phyloP scores from a whole-genome alignment of 2,888 invertebrate genomes.

The Pyrochroa serraticornis region DNA sequence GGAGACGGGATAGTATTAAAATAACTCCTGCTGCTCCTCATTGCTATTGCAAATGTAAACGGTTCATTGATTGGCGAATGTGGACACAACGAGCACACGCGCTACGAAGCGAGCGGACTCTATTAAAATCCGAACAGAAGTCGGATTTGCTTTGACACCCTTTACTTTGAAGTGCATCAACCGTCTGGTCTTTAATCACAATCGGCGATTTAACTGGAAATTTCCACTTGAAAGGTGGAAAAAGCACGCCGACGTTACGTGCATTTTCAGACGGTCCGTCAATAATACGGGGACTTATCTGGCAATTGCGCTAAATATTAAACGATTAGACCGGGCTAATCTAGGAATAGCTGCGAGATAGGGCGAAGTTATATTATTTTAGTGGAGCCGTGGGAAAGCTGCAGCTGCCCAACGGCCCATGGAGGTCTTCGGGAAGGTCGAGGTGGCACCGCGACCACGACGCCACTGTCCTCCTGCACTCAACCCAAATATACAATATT shows the following conservation, averaged over 20 bases:
- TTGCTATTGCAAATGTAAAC: slow-evolving; percentile 7
- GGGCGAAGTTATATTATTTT: slow-evolving; percentile 45
- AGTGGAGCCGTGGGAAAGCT: slow-evolving; percentile 48
- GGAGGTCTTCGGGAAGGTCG: slow-evolving; percentile 32
- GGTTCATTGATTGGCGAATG: slow-evolving; percentile 23
- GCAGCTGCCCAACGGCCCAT: slow-evolving; percentile 44
- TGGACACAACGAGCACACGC: slow-evolving; percentile 19
- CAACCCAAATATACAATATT: slow-evolving; percentile 51
- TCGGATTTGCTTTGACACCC: slow-evolving; percentile 32
- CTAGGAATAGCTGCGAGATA: slow-evolving; percentile 29
- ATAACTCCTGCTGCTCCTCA: slow-evolving; percentile 8
- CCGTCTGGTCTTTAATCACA: slow-evolving; percentile 25
- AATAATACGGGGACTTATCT: slow-evolving; percentile 21
- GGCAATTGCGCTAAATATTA: slow-evolving; percentile 24
- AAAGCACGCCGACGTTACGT: slow-evolving; percentile 16
- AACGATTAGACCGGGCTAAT: slow-evolving; percentile 28
- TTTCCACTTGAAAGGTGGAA: slow-evolving; percentile 21
- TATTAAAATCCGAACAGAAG: slow-evolving; percentile 16
- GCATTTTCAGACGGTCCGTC: slow-evolving; percentile 15
- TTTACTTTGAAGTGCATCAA: slow-evolving; percentile 31
- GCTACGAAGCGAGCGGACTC: slow-evolving; percentile 3
- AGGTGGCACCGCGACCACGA: slow-evolving; percentile 4
- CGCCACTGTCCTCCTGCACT: slow-evolving; percentile 38
- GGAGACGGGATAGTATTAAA: slow-evolving; percentile 17
- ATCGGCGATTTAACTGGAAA: slow-evolving; percentile 30